Percentiles rank a stretch among this genome's conserved stretches.
These are phyloP conservation scores for Donacobius atricapilla DNA, from an alignment of 2,113 vertebrate genomes.

Conservation along the genomic window DNA sequence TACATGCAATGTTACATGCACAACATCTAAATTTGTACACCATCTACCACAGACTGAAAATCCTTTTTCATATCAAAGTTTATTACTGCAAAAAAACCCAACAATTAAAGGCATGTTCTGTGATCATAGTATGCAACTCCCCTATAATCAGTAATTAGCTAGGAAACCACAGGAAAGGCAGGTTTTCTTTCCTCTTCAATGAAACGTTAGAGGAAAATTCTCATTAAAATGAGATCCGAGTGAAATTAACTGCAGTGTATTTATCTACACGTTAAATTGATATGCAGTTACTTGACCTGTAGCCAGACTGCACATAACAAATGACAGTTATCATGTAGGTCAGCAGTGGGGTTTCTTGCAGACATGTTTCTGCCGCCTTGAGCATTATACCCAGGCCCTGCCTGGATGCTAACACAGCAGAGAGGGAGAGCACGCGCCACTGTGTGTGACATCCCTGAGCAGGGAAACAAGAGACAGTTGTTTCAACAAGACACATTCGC, in stretches of 20 bases:
- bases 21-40: not conserved
- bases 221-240: not conserved
- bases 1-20: not conserved
- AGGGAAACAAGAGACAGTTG: not conserved
- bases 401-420: not conserved
- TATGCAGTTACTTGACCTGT: not conserved
- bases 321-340: not conserved
- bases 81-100: not conserved
- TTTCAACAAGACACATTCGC: rapidly evolving
- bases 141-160: slow-evolving; percentile 1
- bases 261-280: not conserved
- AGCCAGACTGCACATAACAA: not conserved
- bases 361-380: not conserved
- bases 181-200: not conserved
- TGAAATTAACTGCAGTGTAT: not conserved
- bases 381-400: not conserved
- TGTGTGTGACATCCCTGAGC: rapidly evolving
- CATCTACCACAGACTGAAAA: not conserved
- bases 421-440: rapidly evolving
- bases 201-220: not conserved
- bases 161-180: not conserved
- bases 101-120: not conserved
- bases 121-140: not conserved
- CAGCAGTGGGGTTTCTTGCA: not conserved
- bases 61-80: not conserved